Evolutionary conservation across 2,113 vertebrate genomes (phyloP).

Genomic region (Amphilophus citrinellus): DNA sequence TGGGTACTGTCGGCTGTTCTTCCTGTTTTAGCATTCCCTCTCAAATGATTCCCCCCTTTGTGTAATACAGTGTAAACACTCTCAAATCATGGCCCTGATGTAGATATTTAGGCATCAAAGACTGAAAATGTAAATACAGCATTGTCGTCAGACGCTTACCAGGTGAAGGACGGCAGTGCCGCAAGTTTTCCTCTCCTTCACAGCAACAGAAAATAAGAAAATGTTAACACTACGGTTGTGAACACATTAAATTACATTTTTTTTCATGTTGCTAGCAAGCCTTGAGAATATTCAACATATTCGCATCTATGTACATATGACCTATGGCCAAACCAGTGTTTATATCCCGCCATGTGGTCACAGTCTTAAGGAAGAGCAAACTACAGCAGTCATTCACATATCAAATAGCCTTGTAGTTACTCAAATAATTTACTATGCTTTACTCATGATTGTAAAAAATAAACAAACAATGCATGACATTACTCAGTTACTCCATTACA

Average conservation of each 20-base stretch:
- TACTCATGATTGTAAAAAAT: no score
- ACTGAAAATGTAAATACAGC: constrained; percentile 9
- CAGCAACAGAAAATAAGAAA: background rate
- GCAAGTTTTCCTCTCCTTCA: background rate
- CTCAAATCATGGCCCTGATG: constrained; percentile 22
- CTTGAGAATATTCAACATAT: background rate
- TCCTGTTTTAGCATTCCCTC: constrained; percentile 62
- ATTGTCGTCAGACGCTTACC: background rate
- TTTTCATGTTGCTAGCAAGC: background rate
- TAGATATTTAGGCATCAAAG: constrained; percentile 26
- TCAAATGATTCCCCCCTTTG: constrained; percentile 29
- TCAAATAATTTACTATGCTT: background rate
- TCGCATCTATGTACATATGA: background rate
- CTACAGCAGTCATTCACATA: background rate
- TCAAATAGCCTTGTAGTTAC: background rate
- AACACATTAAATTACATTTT: background rate
- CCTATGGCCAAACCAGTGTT: background rate
- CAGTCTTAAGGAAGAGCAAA: background rate
- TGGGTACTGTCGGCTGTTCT: constrained; percentile 47
- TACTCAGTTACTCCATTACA: background rate
- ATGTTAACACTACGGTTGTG: background rate
- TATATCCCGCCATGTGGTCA: background rate
- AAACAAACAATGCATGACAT: no score
- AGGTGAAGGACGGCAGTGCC: background rate
- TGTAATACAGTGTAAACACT: constrained; percentile 44